phyloP scores from a whole-genome alignment of 2,888 invertebrate genomes.

The Volucella inanis region DNA sequence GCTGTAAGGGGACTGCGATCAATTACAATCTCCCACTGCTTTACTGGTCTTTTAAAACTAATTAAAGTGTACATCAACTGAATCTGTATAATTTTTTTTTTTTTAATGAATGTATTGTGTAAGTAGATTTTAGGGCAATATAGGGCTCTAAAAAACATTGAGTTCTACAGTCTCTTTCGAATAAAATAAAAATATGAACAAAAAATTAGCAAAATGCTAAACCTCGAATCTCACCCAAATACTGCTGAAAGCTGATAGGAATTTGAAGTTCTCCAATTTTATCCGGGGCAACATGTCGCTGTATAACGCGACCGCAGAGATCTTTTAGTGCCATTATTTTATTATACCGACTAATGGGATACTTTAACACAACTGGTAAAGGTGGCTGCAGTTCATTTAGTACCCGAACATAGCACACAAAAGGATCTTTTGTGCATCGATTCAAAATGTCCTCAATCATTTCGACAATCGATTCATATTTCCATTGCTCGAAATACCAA shows the following conservation, averaged over 20 bases:
- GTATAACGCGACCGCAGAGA: conserved; percentile 89
- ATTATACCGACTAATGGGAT: conserved; percentile 89
- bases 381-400: conserved; percentile 87
- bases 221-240: conserved; percentile 83
- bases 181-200: conserved; percentile 3
- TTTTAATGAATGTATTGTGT: no score
- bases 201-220: conserved; percentile 77
- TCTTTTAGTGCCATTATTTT: conserved; percentile 89
- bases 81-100: no score
- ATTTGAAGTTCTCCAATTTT: conserved; percentile 89
- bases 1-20: no score
- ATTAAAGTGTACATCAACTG: no score
- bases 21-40: no score
- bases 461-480: conserved; percentile 86
- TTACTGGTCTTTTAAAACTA: no score
- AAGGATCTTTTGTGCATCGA: conserved; percentile 86
- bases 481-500: conserved; percentile 82
- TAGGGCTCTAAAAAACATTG: background rate
- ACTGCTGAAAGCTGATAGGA: conserved; percentile 85
- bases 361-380: conserved; percentile 89
- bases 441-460: conserved; percentile 90
- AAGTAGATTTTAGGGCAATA: background rate
- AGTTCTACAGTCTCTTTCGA: background rate
- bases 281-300: conserved; percentile 85
- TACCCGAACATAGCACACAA: conserved; percentile 89